These are phyloP conservation scores for Conger conger DNA, from an alignment of 2,113 vertebrate species.

Conservation along the genomic window DNA sequence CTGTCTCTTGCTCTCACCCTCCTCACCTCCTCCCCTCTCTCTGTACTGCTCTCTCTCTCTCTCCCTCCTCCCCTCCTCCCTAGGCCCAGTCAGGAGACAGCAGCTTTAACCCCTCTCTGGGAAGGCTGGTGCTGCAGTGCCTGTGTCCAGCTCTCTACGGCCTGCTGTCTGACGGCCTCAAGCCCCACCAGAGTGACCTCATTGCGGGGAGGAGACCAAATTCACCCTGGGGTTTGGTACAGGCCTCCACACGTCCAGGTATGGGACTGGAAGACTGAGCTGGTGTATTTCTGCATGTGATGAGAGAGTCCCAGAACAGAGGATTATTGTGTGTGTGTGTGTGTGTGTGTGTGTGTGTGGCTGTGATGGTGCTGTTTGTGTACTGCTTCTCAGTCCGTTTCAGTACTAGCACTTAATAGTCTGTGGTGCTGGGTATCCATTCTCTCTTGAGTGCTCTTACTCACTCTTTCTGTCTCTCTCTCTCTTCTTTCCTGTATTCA, in stretches of 20 bases:
- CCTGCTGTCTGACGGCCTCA: constrained; percentile 85
- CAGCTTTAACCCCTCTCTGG: constrained; percentile 85
- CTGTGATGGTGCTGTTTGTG: no score
- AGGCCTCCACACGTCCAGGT: constrained; percentile 87
- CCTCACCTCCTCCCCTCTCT: constrained; percentile 34
- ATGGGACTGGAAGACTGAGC: constrained; percentile 17
- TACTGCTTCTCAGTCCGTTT: neutral
- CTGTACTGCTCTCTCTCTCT: constrained; percentile 6
- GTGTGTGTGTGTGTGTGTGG: constrained; percentile 9
- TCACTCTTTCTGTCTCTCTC: constrained; percentile 1
- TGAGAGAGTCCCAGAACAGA: neutral
- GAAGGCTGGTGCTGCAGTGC: constrained; percentile 84
- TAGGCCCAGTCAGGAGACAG: constrained; percentile 94
- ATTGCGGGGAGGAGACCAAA: constrained; percentile 87
- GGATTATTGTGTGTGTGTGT: neutral
- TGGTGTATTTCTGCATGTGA: constrained; percentile 1
- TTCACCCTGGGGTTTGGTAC: constrained; percentile 88
- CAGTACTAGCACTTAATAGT: neutral
- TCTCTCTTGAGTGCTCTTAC: neutral
- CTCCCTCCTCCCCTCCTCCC: constrained; percentile 5
- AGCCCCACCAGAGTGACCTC: constrained; percentile 91
- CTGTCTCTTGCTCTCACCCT: neutral
- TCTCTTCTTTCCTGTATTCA: neutral
- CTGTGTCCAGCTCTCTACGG: constrained; percentile 85
- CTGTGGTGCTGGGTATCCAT: neutral